Evolutionary conservation across 1,140 invertebrate species (phyloP).

Genomic region (Anoplophora glabripennis): DNA sequence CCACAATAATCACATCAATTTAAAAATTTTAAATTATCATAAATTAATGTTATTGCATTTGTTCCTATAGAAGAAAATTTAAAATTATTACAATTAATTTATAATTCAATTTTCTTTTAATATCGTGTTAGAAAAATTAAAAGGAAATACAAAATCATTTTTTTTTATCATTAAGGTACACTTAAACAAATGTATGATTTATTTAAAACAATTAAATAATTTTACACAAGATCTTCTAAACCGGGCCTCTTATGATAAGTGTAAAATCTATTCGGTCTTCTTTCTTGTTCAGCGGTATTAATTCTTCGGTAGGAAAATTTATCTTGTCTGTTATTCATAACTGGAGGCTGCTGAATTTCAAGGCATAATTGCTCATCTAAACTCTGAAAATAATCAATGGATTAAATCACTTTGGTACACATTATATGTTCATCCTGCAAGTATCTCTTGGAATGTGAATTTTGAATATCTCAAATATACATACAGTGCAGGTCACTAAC

Average conservation of each 20-base stretch:
- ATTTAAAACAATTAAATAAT: too few species aligned
- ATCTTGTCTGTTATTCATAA: slow-evolving; percentile 15
- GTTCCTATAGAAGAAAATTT: too few species aligned
- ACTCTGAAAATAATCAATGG: slow-evolving; percentile 37
- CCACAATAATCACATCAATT: too few species aligned
- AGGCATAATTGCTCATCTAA: slow-evolving; percentile 45
- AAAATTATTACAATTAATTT: too few species aligned
- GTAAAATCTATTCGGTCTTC: background rate
- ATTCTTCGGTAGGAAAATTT: background rate
- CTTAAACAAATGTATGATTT: too few species aligned
- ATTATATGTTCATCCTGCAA: background rate
- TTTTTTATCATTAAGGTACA: too few species aligned
- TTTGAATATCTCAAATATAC: background rate
- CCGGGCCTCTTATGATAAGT: slow-evolving; percentile 22
- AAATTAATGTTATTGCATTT: too few species aligned
- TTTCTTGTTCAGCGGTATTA: background rate
- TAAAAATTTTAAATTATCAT: too few species aligned
- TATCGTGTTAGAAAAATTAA: too few species aligned
- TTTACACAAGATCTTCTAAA: slow-evolving; percentile 26
- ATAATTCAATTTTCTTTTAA: too few species aligned
- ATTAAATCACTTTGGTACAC: slow-evolving; percentile 1
- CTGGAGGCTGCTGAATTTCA: slow-evolving; percentile 38
- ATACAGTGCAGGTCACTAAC: background rate
- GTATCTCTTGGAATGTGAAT: background rate
- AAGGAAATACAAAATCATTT: too few species aligned